phyloP scores from a whole-genome alignment of 2,797 vertebrate species.

The Tangara arthus region DNA sequence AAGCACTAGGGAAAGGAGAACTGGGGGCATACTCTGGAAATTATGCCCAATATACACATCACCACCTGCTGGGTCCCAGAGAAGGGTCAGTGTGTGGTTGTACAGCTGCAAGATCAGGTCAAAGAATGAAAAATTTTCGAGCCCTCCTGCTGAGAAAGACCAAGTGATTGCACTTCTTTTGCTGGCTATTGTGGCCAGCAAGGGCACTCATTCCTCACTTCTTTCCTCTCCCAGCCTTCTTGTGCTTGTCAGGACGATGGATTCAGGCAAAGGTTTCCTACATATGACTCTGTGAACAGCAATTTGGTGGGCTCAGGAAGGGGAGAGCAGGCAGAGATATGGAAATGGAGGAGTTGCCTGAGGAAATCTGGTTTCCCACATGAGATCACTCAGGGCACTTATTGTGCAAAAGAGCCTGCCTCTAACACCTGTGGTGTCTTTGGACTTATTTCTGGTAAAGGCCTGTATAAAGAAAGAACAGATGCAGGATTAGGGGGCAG shows the following conservation, averaged over 20 bases:
- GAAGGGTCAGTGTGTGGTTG: neutral
- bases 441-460: neutral
- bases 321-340: neutral
- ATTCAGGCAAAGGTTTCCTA: neutral
- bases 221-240: neutral
- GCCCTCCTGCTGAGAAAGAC: neutral
- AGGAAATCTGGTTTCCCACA: neutral
- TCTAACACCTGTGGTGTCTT: neutral
- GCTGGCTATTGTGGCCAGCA: neutral
- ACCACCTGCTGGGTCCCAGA: neutral
- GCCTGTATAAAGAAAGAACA: neutral
- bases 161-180: neutral
- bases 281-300: neutral
- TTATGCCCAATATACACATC: neutral
- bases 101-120: neutral
- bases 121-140: neutral
- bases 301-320: neutral
- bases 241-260: neutral
- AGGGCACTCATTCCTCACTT: neutral
- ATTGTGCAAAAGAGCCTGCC: rapidly evolving
- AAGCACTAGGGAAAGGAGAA: neutral
- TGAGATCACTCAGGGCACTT: neutral
- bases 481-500: neutral
- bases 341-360: neutral
- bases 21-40: neutral